A percentile compares a stretch with the other conserved stretches of the same genome.
phyloP scores from a whole-genome alignment of 2,797 vertebrate genomes.

The Sciurus carolinensis region DNA sequence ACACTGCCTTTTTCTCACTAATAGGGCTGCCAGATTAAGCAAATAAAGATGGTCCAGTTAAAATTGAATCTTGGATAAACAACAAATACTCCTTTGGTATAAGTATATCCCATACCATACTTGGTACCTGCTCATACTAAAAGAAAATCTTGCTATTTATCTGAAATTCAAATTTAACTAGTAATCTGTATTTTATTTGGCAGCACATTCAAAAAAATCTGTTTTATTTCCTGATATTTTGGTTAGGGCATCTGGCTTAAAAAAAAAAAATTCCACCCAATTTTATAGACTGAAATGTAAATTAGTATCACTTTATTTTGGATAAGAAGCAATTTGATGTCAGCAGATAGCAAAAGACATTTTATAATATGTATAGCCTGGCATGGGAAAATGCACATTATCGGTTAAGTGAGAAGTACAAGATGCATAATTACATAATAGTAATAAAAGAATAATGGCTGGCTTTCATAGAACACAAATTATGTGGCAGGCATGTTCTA shows the following conservation, averaged over 20 bases:
- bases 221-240: conserved; percentile 61
- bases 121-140: not conserved
- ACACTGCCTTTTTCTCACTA: not conserved
- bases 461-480: not conserved
- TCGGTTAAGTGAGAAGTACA: not conserved
- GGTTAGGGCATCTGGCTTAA: not conserved
- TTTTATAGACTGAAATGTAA: not conserved
- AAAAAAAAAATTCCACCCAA: not conserved
- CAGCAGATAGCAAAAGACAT: not conserved
- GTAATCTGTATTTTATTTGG: conserved; percentile 34
- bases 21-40: not conserved
- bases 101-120: not conserved
- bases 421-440: not conserved
- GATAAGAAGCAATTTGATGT: not conserved
- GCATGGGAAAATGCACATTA: not conserved
- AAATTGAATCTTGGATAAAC: conserved; percentile 30
- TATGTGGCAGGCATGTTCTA: not conserved
- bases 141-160: not conserved
- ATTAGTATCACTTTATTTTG: not conserved
- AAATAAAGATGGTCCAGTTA: not conserved
- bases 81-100: conserved; percentile 42
- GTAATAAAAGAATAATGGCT: not conserved
- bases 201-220: not conserved
- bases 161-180: conserved; percentile 32
- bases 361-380: not conserved